Percentiles rank a stretch among this genome's conserved stretches.
phyloP scores from a whole-genome alignment of 2,113 vertebrate genomes.

The Rhabdornis inornatus region DNA sequence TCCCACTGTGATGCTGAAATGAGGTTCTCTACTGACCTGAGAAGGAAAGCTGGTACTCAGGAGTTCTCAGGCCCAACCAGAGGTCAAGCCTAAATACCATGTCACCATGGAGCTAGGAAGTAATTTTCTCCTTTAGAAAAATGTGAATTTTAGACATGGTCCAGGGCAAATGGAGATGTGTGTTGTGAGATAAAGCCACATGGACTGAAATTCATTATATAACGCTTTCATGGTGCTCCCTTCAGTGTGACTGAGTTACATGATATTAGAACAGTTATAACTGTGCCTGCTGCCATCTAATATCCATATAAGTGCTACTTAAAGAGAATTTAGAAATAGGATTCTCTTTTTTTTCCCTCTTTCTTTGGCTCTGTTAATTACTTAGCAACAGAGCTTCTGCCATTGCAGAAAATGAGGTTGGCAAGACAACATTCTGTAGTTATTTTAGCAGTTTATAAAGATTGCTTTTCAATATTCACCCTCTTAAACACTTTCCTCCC shows the following conservation, averaged over 20 bases:
- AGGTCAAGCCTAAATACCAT: background rate
- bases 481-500: background rate
- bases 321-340: background rate
- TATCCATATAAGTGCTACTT: background rate
- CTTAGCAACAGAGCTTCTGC: constrained; percentile 4
- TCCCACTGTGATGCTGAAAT: background rate
- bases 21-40: background rate
- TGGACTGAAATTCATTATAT: background rate
- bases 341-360: background rate
- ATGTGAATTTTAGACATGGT: background rate
- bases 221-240: background rate
- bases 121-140: background rate
- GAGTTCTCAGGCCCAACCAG: background rate
- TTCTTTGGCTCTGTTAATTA: constrained; percentile 8
- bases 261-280: background rate
- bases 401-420: background rate
- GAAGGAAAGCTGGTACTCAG: background rate
- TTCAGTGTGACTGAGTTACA: background rate
- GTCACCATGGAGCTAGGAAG: background rate
- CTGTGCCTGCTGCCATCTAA: background rate
- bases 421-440: background rate
- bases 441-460: background rate
- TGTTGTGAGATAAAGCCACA: background rate
- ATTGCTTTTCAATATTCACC: background rate
- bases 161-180: background rate